A percentile compares a stretch with the other conserved stretches of the same genome.
Evolutionary conservation across 2,888 invertebrate species (phyloP).

Genomic region (Sesia apiformis): DNA sequence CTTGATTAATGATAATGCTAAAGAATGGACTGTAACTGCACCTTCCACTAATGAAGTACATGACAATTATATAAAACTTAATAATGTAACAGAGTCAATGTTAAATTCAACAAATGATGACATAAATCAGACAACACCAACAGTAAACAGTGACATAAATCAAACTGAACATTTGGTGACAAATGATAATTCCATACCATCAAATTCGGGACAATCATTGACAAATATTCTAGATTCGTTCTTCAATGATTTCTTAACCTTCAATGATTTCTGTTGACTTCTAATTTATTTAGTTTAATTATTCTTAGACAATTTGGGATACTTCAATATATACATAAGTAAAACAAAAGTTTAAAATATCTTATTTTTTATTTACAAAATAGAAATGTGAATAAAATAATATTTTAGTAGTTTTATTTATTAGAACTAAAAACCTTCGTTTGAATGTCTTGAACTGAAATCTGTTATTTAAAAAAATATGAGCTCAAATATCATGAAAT

Average conservation of each 20-base stretch:
- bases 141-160: too few relatives aligned
- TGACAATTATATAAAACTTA: constrained; percentile 42
- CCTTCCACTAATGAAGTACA: constrained; percentile 21
- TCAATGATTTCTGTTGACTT: constrained; percentile 53
- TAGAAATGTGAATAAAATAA: too few relatives aligned
- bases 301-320: constrained; percentile 49
- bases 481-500: too few relatives aligned
- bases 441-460: too few relatives aligned
- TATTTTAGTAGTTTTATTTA: too few relatives aligned
- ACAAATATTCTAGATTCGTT: constrained; percentile 29
- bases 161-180: too few relatives aligned
- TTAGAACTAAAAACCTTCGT: too few relatives aligned
- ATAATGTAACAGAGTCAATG: constrained; percentile 38
- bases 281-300: constrained; percentile 53
- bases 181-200: not conserved
- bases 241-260: constrained; percentile 14
- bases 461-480: too few relatives aligned
- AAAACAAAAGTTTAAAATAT: too few relatives aligned
- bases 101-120: constrained; percentile 11
- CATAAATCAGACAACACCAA: too few relatives aligned
- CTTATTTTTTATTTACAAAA: too few relatives aligned
- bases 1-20: constrained; percentile 22
- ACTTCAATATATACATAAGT: not conserved
- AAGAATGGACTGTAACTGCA: constrained; percentile 40
- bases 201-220: constrained; percentile 36